Conservation (phyloP, 2,797 vertebrate species). For the Phyllotis vaccarum region DNA sequence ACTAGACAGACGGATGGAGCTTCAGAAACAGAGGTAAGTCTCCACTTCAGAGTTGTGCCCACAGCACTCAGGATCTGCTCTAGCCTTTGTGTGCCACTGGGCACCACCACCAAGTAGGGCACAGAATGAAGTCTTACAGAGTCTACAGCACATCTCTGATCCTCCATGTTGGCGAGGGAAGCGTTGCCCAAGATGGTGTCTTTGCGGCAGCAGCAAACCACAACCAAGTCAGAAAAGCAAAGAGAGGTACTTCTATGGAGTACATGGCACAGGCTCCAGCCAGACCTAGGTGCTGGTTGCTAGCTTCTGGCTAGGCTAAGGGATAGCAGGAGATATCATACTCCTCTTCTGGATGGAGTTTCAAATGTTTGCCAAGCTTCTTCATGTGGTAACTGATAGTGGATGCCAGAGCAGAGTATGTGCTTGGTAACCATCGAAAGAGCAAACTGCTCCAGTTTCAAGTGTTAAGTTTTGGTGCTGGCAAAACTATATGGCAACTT, state of each 20-base stretch:
- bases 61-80: neutral
- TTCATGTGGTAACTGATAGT: neutral
- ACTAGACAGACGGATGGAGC: conserved; percentile 18
- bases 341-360: neutral
- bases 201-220: conserved; percentile 19
- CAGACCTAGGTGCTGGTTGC: neutral
- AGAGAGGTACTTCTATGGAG: neutral
- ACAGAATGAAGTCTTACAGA: neutral
- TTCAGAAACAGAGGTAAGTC: neutral
- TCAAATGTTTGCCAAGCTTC: neutral
- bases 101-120: neutral
- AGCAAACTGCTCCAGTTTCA: rapidly evolving
- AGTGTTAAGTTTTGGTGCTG: neutral
- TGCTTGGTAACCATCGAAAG: rapidly evolving
- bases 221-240: neutral
- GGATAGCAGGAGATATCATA: neutral
- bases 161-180: neutral
- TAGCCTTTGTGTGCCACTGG: neutral
- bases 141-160: neutral
- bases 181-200: neutral
- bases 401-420: neutral
- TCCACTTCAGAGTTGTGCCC: neutral
- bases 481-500: neutral
- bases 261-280: neutral
- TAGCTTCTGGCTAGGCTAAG: neutral